Percentiles rank a stretch among this genome's conserved stretches.
phyloP scores from a whole-genome alignment of 1,140 invertebrate genomes.

The Drosophila yakuba region DNA sequence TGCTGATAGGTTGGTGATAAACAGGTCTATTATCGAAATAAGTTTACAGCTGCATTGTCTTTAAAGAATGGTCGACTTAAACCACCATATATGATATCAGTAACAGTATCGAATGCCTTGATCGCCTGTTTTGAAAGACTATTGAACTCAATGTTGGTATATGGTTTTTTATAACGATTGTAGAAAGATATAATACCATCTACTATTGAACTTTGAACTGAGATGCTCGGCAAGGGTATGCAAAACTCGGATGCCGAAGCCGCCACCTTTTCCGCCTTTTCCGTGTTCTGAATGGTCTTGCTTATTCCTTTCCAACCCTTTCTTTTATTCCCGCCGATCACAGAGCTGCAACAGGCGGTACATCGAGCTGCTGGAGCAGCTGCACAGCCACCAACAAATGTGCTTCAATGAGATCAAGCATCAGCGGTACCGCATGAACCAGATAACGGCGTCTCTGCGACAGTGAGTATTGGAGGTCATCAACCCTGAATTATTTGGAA shows the following conservation, averaged over 20 bases:
- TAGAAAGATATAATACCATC: background rate
- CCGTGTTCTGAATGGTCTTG: background rate
- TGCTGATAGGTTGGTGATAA: too few relatives aligned
- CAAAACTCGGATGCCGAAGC: background rate
- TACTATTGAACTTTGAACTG: background rate
- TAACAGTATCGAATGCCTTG: background rate
- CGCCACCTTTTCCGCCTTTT: background rate
- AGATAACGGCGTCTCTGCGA: constrained; percentile 92
- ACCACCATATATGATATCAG: background rate
- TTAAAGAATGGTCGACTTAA: background rate
- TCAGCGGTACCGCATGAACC: constrained; percentile 94
- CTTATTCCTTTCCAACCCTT: background rate
- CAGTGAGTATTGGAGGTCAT: constrained; percentile 86
- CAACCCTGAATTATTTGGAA: background rate
- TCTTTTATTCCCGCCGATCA: constrained; percentile 8
- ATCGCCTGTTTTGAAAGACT: constrained; percentile 1
- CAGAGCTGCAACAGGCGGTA: constrained; percentile 92
- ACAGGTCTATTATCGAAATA: background rate
- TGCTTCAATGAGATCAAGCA: constrained; percentile 95
- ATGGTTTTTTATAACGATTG: background rate
- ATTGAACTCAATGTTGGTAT: background rate
- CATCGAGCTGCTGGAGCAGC: constrained; percentile 92
- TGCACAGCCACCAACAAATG: constrained; percentile 93
- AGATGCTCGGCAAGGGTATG: background rate
- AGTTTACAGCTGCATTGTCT: background rate